phyloP scores from a whole-genome alignment of 2,113 vertebrate species.

The Antechinus flavipes region DNA sequence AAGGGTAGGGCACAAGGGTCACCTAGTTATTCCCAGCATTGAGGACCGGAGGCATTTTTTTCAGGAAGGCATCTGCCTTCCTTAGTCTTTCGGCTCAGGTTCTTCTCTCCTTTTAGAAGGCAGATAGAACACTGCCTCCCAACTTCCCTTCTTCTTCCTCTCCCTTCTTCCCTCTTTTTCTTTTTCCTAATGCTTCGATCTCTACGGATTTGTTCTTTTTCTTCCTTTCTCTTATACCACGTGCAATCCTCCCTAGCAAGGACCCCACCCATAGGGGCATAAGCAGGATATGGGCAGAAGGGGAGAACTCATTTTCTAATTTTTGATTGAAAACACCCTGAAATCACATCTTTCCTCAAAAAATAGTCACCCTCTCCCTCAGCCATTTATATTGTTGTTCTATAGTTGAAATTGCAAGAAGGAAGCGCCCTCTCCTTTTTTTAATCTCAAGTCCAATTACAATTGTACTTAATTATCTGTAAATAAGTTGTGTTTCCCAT shows the following conservation, averaged over 20 bases:
- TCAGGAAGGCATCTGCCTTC: fast-evolving
- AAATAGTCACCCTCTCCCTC: not conserved
- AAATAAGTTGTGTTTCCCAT: not conserved
- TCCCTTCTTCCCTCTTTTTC: not conserved
- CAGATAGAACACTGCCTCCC: not conserved
- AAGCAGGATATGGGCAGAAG: not conserved
- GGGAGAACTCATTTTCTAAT: not conserved
- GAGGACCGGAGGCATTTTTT: not conserved
- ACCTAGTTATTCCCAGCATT: not conserved
- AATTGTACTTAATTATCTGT: not conserved
- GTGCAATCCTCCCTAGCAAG: too few species aligned
- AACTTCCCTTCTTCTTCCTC: not conserved
- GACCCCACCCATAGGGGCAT: not conserved
- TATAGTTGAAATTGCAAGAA: not conserved
- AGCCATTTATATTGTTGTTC: not conserved
- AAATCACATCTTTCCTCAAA: not conserved
- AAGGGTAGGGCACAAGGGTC: not conserved
- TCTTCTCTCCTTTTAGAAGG: not conserved
- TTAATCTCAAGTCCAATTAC: not conserved
- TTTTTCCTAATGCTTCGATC: not conserved
- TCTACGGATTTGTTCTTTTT: not conserved
- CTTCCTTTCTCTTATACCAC: not conserved
- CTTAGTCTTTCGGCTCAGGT: not conserved
- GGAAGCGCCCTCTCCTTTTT: not conserved
- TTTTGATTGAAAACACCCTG: not conserved